Evolutionary conservation across 2,888 invertebrate species (phyloP).

Genomic region (Anaspis maculata): DNA sequence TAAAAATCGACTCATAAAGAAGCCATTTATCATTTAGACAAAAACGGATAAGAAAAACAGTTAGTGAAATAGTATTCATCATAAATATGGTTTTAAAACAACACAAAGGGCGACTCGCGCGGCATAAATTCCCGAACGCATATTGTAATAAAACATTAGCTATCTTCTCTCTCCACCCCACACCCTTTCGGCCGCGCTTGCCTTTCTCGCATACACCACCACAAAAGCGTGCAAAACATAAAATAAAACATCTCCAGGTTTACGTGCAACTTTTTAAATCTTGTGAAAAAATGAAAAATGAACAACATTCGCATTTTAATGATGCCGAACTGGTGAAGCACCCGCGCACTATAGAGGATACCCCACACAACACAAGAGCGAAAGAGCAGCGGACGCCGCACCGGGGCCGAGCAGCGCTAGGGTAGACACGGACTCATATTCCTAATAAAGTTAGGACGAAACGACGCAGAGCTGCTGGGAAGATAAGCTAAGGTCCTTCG

Average conservation of each 20-base stretch:
- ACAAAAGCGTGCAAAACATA: conserved; percentile 18
- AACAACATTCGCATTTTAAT: conserved; percentile 31
- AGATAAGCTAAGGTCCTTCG: conserved; percentile 25
- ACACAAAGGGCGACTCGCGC: no score
- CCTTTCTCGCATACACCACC: no score
- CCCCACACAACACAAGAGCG: no score
- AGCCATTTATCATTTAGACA: conserved; percentile 14
- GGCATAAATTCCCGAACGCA: conserved; percentile 15
- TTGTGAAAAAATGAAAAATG: conserved; percentile 30
- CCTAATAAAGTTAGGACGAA: conserved; percentile 27
- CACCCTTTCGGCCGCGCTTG: no score
- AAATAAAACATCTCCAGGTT: conserved; percentile 22
- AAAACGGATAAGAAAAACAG: conserved; percentile 12
- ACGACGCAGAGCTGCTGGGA: conserved; percentile 19
- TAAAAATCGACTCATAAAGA: no score
- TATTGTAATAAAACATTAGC: conserved; percentile 18
- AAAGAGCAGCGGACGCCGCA: no score
- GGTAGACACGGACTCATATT: no score
- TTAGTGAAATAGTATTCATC: conserved; percentile 16
- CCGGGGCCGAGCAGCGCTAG: no score
- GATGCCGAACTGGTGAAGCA: conserved; percentile 23
- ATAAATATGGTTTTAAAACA: no score
- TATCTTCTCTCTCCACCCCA: no score
- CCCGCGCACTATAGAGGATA: conserved; percentile 17
- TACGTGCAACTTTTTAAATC: conserved; percentile 26